These are phyloP conservation scores for Dendrophyllia cribrosa DNA, from an alignment of 64 coral and sea anemone genomes.

Conservation along the genomic window DNA sequence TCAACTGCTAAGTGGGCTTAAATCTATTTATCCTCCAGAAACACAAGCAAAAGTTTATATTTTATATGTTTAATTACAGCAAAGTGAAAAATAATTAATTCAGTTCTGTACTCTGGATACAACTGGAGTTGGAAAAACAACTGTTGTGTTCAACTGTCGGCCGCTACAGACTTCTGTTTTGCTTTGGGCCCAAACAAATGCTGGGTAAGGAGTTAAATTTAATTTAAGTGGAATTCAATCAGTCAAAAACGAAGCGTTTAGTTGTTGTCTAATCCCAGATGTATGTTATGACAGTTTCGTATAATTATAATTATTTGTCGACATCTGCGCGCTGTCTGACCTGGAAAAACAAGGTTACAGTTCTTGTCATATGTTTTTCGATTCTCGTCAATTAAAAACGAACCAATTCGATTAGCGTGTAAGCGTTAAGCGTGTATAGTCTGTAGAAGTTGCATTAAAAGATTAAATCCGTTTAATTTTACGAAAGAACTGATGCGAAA, in stretches of 20 bases:
- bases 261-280: not conserved
- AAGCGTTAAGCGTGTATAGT: too few species aligned
- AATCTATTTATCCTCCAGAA: not conserved
- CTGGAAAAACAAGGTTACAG: too few species aligned
- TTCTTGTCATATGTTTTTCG: too few species aligned
- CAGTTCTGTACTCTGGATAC: too few species aligned
- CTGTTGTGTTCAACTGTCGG: not conserved
- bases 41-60: not conserved
- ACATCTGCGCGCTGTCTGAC: too few species aligned
- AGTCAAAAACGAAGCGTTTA: not conserved
- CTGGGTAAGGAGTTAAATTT: not conserved
- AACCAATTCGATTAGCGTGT: too few species aligned
- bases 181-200: not conserved
- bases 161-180: not conserved
- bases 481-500: too few species aligned
- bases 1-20: not conserved
- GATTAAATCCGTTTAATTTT: too few species aligned
- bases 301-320: too few species aligned
- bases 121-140: too few species aligned
- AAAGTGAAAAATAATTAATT: not conserved
- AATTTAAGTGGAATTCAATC: not conserved
- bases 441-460: too few species aligned
- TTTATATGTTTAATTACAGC: not conserved
- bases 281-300: not conserved
- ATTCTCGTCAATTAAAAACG: too few species aligned